phyloP scores from a whole-genome alignment of 1,140 invertebrate genomes.

The Cyrtorhinus lividipennis region DNA sequence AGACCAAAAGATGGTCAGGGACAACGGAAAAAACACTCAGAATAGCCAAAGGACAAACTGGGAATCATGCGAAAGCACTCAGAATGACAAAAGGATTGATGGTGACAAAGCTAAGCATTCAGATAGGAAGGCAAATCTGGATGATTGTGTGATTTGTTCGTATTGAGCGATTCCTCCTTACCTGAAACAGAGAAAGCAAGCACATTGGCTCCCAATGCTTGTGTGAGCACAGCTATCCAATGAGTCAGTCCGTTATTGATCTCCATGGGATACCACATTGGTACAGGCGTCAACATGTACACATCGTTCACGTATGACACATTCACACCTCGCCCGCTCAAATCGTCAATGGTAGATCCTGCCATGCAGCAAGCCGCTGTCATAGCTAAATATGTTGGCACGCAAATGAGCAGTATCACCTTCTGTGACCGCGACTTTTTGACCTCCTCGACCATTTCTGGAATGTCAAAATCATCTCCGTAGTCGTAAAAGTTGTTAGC shows the following conservation, averaged over 20 bases:
- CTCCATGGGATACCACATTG: neutral
- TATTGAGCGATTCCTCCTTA: no score
- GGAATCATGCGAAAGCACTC: no score
- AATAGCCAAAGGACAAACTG: no score
- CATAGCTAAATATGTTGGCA: neutral
- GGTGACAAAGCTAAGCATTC: no score
- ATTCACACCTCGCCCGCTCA: neutral
- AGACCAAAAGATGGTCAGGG: no score
- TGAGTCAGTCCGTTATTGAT: neutral
- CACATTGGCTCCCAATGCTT: neutral
- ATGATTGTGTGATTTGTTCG: no score
- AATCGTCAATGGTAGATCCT: neutral
- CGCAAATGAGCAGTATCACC: neutral
- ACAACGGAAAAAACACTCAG: no score
- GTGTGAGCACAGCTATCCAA: neutral
- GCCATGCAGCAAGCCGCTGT: neutral
- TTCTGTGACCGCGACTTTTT: neutral
- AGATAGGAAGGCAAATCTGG: no score
- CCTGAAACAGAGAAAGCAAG: neutral
- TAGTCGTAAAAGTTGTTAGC: neutral
- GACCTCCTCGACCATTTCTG: neutral
- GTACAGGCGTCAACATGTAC: neutral
- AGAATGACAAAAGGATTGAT: no score
- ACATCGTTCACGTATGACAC: neutral
- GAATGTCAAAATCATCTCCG: neutral